Percentiles rank a stretch among this genome's conserved stretches.
Conservation (phyloP, 2,888 invertebrate species). For the Ophion costatus region DNA sequence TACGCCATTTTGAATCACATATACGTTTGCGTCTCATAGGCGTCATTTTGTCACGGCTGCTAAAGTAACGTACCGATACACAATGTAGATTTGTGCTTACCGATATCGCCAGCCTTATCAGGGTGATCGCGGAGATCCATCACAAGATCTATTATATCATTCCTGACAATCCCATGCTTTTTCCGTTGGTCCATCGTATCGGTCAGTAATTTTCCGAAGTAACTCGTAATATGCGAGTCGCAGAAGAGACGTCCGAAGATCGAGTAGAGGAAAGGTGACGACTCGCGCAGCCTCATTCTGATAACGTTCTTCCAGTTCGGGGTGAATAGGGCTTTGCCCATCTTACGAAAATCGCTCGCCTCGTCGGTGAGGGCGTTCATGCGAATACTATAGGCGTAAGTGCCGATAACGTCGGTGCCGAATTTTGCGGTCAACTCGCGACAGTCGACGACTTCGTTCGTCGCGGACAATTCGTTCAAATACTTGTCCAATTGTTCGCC, state of each 20-base stretch:
- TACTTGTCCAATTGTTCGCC: constrained; percentile 76
- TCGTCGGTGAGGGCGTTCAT: constrained; percentile 81
- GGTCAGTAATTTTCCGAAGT: constrained; percentile 84
- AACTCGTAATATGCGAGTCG: constrained; percentile 77
- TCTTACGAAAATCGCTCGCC: constrained; percentile 80
- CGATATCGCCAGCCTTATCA: constrained; percentile 59
- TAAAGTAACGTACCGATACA: background rate
- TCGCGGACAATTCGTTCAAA: constrained; percentile 68
- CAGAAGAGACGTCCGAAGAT: constrained; percentile 55
- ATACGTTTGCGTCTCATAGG: too few relatives aligned
- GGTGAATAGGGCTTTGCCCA: constrained; percentile 78
- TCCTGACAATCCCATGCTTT: constrained; percentile 83
- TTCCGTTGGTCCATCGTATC: constrained; percentile 84
- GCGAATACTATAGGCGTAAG: constrained; percentile 83
- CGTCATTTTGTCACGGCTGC: too few relatives aligned
- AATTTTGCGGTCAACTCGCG: constrained; percentile 81
- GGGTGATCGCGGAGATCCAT: constrained; percentile 84
- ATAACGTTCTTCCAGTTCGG: constrained; percentile 64
- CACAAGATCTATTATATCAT: constrained; percentile 86
- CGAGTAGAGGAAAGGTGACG: constrained; percentile 60
- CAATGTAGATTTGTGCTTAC: constrained; percentile 23
- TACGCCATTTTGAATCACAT: too few relatives aligned
- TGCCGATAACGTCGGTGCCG: constrained; percentile 84
- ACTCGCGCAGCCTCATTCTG: constrained; percentile 68
- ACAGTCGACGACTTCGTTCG: constrained; percentile 72